These are phyloP conservation scores for Graphium colonna DNA, from an alignment of 2,888 invertebrate species.

Conservation along the genomic window DNA sequence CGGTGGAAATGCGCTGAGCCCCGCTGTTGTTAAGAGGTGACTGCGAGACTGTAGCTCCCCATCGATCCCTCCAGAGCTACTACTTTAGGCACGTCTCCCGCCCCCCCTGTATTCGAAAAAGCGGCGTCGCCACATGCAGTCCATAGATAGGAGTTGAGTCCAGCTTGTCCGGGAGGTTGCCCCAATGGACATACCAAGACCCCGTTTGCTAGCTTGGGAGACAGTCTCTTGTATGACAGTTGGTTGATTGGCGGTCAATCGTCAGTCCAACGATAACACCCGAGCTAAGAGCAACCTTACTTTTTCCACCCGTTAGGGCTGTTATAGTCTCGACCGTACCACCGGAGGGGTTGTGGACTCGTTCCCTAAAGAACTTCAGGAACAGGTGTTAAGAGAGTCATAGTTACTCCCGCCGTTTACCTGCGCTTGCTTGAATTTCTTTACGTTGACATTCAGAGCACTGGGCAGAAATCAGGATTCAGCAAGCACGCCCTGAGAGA, in stretches of 20 bases:
- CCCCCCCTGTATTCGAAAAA: not conserved
- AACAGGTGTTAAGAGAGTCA: too few relatives aligned
- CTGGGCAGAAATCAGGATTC: too few relatives aligned
- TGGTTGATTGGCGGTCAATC: not conserved
- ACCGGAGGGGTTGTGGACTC: too few relatives aligned
- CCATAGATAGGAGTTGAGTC: not conserved
- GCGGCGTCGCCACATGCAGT: not conserved
- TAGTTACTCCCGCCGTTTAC: too few relatives aligned
- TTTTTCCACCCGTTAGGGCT: not conserved
- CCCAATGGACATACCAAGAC: not conserved
- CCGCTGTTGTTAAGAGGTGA: not conserved
- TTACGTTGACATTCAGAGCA: too few relatives aligned
- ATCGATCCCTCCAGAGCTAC: not conserved
- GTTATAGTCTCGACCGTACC: too few relatives aligned
- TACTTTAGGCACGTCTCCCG: not conserved
- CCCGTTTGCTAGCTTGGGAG: not conserved
- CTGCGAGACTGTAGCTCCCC: not conserved
- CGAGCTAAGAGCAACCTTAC: not conserved
- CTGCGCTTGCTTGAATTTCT: too few relatives aligned
- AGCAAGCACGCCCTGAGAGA: conserved; percentile 41
- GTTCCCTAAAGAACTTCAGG: too few relatives aligned
- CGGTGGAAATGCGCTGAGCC: not conserved
- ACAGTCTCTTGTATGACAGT: not conserved
- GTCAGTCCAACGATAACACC: not conserved
- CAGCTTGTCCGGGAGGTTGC: not conserved